phyloP scores from a whole-genome alignment of 2,113 vertebrate species.

The Pithys albifrons region DNA sequence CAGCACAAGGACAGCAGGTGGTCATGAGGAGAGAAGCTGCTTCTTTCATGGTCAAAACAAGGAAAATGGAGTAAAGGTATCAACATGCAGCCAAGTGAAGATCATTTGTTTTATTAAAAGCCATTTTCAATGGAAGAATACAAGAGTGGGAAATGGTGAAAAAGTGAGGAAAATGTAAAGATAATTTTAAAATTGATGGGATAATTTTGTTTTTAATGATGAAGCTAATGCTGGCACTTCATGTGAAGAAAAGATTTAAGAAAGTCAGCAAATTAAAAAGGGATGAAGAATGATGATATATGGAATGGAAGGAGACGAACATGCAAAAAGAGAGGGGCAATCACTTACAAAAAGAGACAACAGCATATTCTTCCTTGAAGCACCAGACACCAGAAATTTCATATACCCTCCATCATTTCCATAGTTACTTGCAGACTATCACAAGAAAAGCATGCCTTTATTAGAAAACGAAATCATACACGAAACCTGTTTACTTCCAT shows the following conservation, averaged over 20 bases:
- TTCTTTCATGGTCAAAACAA: not conserved
- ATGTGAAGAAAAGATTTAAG: not conserved
- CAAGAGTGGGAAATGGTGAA: not conserved
- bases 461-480: not conserved
- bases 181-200: not conserved
- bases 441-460: not conserved
- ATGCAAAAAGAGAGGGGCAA: not conserved
- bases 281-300: not conserved
- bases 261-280: not conserved
- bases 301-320: not conserved
- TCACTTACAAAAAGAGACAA: not conserved
- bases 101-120: not conserved
- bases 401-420: not conserved
- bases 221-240: not conserved
- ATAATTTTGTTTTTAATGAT: accelerated
- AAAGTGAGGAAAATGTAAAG: not conserved
- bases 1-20: not conserved
- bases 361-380: not conserved
- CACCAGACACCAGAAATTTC: not conserved
- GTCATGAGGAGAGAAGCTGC: not conserved
- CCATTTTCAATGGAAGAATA: not conserved
- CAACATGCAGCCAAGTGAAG: not conserved
- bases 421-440: not conserved
- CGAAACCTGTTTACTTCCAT: not conserved
- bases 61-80: not conserved